Conservation (phyloP, 1,140 invertebrate species). For the Pantala flavescens region DNA sequence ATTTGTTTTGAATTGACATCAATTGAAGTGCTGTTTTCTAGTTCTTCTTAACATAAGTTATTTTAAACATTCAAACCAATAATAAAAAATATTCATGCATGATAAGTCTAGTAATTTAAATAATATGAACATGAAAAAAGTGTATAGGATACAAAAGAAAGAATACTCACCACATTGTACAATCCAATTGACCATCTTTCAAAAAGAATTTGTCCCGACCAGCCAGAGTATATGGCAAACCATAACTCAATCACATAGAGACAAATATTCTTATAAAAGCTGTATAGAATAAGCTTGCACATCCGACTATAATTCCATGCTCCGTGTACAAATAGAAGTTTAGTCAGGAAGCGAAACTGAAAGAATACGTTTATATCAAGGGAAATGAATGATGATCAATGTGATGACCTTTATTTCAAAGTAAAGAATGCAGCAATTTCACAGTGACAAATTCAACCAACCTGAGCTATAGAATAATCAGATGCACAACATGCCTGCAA, state of each 20-base stretch:
- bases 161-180: slow-evolving; percentile 76
- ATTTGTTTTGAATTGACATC: too few species aligned
- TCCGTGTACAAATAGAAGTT: slow-evolving; percentile 92
- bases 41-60: too few species aligned
- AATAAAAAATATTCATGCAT: too few species aligned
- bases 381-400: neutral
- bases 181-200: slow-evolving; percentile 97
- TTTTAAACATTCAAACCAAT: too few species aligned
- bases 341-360: slow-evolving; percentile 82
- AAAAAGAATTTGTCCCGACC: slow-evolving; percentile 96
- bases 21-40: too few species aligned
- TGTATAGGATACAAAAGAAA: neutral
- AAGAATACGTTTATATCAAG: slow-evolving; percentile 21
- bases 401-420: too few species aligned
- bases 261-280: slow-evolving; percentile 99
- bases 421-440: too few species aligned
- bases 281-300: slow-evolving; percentile 97
- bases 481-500: slow-evolving; percentile 96
- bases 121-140: too few species aligned
- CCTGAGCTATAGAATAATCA: slow-evolving; percentile 90
- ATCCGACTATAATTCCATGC: slow-evolving; percentile 97
- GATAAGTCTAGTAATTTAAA: too few species aligned
- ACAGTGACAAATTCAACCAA: slow-evolving; percentile 23
- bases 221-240: slow-evolving; percentile 97
- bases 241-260: slow-evolving; percentile 97